Evolutionary conservation across 2,797 vertebrate genomes (phyloP).

Genomic region (Chelon auratus): DNA sequence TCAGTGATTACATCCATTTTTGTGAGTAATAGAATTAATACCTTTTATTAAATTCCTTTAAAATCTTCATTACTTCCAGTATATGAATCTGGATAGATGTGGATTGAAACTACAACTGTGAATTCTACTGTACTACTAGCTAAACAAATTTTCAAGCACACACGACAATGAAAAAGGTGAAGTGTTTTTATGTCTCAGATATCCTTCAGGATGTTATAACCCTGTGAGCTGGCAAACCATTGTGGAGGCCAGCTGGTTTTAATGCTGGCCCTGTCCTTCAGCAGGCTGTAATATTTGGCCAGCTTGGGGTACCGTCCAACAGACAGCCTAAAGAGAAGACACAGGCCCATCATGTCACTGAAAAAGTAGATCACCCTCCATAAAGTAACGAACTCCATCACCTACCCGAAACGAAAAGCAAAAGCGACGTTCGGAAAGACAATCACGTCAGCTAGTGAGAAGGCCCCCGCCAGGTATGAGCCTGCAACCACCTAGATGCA

Average conservation of each 20-base stretch:
- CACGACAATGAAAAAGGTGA: too few species aligned
- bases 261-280: constrained; percentile 45
- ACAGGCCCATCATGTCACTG: not conserved
- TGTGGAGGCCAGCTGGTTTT: constrained; percentile 28
- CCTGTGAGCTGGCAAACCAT: constrained; percentile 21
- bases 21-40: too few species aligned
- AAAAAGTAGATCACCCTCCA: not conserved
- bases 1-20: too few species aligned
- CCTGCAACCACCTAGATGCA: constrained; percentile 54
- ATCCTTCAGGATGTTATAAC: constrained; percentile 63
- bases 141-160: too few species aligned
- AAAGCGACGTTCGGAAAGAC: constrained; percentile 66
- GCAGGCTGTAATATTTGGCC: constrained; percentile 44
- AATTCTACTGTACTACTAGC: too few species aligned
- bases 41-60: too few species aligned
- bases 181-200: constrained; percentile 48
- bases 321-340: constrained; percentile 60
- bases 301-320: constrained; percentile 62
- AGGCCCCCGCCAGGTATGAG: constrained; percentile 65
- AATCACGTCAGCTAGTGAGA: constrained; percentile 72
- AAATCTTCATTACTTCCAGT: too few species aligned
- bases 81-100: too few species aligned
- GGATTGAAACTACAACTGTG: too few species aligned
- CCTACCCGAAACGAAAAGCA: constrained; percentile 67
- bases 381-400: not conserved